A percentile compares a stretch with the other conserved stretches of the same genome.
phyloP scores from a whole-genome alignment of 2,113 vertebrate genomes.

The Bambusicola thoracicus region DNA sequence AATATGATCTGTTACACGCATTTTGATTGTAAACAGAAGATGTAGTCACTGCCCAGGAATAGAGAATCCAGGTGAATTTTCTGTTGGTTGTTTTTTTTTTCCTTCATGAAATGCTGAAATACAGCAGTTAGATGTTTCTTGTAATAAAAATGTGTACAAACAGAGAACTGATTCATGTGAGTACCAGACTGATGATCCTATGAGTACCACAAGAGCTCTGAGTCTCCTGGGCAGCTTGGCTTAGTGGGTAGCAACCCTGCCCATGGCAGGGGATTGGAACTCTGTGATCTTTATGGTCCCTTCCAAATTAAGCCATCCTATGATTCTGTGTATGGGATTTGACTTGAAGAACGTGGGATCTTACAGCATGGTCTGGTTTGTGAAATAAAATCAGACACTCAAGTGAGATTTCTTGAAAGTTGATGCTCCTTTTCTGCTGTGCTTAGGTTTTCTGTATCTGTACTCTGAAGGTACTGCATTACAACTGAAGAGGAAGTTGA shows the following conservation, averaged over 20 bases:
- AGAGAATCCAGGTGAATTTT: background rate
- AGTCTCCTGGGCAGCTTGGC: too few species aligned
- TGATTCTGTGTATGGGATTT: background rate
- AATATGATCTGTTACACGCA: background rate
- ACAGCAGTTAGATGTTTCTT: background rate
- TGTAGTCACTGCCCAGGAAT: background rate
- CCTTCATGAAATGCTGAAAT: background rate
- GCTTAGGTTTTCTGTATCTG: background rate
- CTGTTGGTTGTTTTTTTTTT: fast-evolving
- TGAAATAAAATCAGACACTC: background rate
- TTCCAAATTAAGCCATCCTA: too few species aligned
- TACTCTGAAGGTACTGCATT: background rate
- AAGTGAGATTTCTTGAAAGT: background rate
- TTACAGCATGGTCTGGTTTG: background rate
- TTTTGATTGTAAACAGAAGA: background rate
- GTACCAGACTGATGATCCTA: background rate
- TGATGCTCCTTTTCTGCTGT: fast-evolving
- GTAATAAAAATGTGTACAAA: background rate
- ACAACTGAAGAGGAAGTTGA: background rate
- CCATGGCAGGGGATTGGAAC: too few species aligned
- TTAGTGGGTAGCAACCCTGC: too few species aligned
- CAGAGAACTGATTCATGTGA: background rate
- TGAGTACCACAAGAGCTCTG: too few species aligned
- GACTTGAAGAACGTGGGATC: background rate
- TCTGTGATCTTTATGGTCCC: too few species aligned